Conservation (phyloP, 1,140 invertebrate species). For the fruit fly (Drosophila melanogaster) region Release_6_plus_ISO1_MT NT_033779.5:17059501-17060000, state of each 20-base stretch:
- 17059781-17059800: constrained; percentile 19
- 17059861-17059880: constrained; percentile 36
- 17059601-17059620: no score
- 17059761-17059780: constrained; percentile 47
- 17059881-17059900: constrained; percentile 64
- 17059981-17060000: constrained; percentile 32
- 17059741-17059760: constrained; percentile 21
- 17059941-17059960: constrained; percentile 67
- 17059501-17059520: constrained; percentile 5
- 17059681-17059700: not conserved
- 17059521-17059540: constrained; percentile 20
- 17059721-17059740: not conserved
- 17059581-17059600: no score
- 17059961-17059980: constrained; percentile 80
- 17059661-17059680: no score
- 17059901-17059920: constrained; percentile 51
- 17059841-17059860: constrained; percentile 54
- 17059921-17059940: constrained; percentile 41
- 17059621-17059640: no score
- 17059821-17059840: constrained; percentile 79
- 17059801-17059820: constrained; percentile 53
- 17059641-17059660: no score
- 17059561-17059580: not conserved
- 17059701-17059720: not conserved
- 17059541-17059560: not conserved